Evolutionary conservation across 92 coral and sea anemone genomes (phyloP), one percentile per base, ranked within the genome.

Genomic region (Muricea muricata): DNA sequence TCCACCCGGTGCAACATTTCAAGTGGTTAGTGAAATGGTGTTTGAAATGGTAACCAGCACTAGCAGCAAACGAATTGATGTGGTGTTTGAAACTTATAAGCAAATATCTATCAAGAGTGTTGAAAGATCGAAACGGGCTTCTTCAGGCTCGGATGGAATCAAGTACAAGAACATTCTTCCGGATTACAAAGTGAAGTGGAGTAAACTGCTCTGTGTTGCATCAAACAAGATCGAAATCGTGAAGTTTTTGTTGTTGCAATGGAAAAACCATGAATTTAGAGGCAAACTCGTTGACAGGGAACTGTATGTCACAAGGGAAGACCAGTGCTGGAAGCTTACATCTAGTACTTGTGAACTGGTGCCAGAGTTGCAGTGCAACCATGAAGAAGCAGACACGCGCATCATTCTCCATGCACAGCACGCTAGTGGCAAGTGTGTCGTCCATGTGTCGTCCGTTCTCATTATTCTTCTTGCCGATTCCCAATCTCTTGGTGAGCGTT

Each of bases 371-470:
- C 68, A 76, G 87, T 90, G 88, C 35, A 86, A 60, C 37, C 93
- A 77, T n/a, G 86, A 90, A 80, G 93, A 90, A 29, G 88, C 90
- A 7, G 82, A 84, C 45, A 90, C 93, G 33, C 82, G 92, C 33
- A 89, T 92, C 67, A 30, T 89, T 42, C 86, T 86, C 23, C 92
- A 92, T 67, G 94, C 89, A 5, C 83, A 67, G 42, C 95, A 92
- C 30, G 91, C 91, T 7, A 77, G 83, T 3, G 85, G 89, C 20
- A 31, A 24, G 71, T 75, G 89, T 33, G 75, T 79, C 60, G 73
- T 84, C 65, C 93, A 86, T n/a, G 89, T 89, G 60, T 86, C 92
- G 0, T 91, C 86, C 50, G 89, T 92, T n/a, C 79, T 92, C 9
- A 61, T 92, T 25, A 76, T 87, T 28, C 90, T 90, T 20, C 76